These are phyloP conservation scores for Australoheros facetus DNA, from an alignment of 2,797 vertebrate species.

Conservation along the genomic window DNA sequence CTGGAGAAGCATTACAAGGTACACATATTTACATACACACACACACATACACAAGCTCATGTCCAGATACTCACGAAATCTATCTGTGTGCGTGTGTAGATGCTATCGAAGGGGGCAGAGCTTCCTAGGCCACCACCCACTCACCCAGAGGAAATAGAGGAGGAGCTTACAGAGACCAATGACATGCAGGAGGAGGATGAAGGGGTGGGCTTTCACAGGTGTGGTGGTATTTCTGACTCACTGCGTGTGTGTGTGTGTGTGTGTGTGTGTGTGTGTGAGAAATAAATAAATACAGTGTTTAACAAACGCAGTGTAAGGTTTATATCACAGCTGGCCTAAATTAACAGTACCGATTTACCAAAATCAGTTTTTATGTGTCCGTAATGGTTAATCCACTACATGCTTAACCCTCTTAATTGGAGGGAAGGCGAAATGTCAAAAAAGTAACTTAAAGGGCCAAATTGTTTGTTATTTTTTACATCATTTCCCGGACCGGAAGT, in stretches of 20 bases:
- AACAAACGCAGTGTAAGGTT: background rate
- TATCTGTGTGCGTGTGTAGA: slow-evolving; percentile 68
- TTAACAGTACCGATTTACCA: too few species aligned
- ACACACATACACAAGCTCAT: background rate
- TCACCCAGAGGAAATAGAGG: slow-evolving; percentile 91
- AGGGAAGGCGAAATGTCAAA: too few species aligned
- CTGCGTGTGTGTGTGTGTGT: background rate
- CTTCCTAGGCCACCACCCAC: slow-evolving; percentile 87
- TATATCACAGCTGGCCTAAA: background rate
- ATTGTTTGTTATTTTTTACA: too few species aligned
- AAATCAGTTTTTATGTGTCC: too few species aligned
- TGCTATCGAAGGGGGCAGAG: slow-evolving; percentile 86
- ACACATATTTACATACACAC: background rate
- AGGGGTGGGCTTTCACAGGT: slow-evolving; percentile 72
- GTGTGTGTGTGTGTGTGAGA: background rate
- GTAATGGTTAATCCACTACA: too few species aligned
- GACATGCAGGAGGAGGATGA: slow-evolving; percentile 87
- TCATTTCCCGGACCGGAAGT: too few species aligned
- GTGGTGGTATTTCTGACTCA: background rate
- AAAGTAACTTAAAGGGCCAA: too few species aligned
- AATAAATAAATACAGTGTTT: too few species aligned
- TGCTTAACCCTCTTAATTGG: too few species aligned
- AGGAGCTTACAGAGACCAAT: slow-evolving; percentile 90
- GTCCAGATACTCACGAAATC: background rate
- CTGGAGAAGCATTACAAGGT: slow-evolving; percentile 89